Base-by-base conservation (phyloP, 30 jellyfish, hydroid and myxozoan genomes). In the Turritopsis dohrnii region DNA sequence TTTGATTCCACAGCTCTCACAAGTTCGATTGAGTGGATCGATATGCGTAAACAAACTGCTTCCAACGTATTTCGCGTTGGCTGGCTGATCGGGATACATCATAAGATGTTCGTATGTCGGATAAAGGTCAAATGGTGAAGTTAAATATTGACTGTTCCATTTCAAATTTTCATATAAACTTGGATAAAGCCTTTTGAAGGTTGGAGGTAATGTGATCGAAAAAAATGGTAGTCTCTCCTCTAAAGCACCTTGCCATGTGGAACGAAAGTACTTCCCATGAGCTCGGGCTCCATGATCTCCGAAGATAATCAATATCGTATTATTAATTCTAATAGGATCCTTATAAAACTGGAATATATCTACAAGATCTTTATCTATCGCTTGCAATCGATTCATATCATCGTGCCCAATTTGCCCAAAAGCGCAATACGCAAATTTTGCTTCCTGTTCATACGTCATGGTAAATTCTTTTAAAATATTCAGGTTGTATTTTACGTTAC, bases 271-370 rank as follows among this genome's bases (percentile, higher is more conserved):
- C 5, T 41, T 41, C 7, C 71, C 71, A n/a, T 90, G 41, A 18
- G 83, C 52, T 23, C 97, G 71, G 1, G 83, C 88, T 5, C 97
- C 97, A 66, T 91, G 97, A 72, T 91, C 97, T 16, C 96, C 97
- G 60, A 84, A 76, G 27, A 84, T 22, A n/a, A 91, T 21, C 21
- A 91, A 54, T 20, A 87, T 73, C 1, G 96, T 91, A 16, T 87
- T 74, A 16, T 83, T 82, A 0, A 79, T 23, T 24, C 82, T 79
- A 27, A 84, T 87, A 13, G 31, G 73, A 24, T 25, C 53, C 31
- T 83, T 83, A 29, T 80, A 65, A n/a, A 54, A 83, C 27, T 81
- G 21, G n/a, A 81, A 25, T 29, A 85, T 52, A 41, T 74, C 88
- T 7, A 75, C 20, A 0, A 82, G n/a, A 60, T 65, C 60, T 27